Evolutionary conservation across 1,140 invertebrate genomes (phyloP), one percentile per base, ranked within the genome.

Genomic region (Hirudo medicinalis): DNA sequence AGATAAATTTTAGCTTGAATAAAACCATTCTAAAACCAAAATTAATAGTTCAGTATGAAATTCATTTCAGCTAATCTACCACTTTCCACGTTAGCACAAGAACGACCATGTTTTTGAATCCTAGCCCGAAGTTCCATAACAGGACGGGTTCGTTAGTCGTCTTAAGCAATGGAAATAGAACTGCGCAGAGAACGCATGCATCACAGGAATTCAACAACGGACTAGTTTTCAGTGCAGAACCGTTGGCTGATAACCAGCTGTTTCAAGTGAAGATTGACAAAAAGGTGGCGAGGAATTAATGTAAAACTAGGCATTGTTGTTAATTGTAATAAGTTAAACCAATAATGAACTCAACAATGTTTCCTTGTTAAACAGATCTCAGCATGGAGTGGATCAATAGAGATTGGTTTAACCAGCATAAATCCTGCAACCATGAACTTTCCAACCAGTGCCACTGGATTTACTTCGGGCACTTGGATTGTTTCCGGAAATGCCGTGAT

Each of bases 241-340:
- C 91, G 15, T 82, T 95, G 8, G 83, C 85, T 75, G 89, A 92
- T 79, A 89, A 93, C 84, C 85, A 89, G 75, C 82, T 92, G 55
- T 95, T 95, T 81, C 90, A 93, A 86, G 87, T 94, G 72, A 86
- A 87, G 76, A 91, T 94, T 76, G 90, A 92, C 77, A 89, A 88
- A 82, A 92, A 91, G 87, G 90, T 92, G 81, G 49, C 17, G 20
- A 67, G 68, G 20, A 20, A 69, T 71, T 49, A 72, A 69, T 22
- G n/a, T 22, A 13, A 29, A 4, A 5, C 27, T 25, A 25, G 9
- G 43, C 43, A 11, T 49, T 32, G 27, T n/a, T 69, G 49, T 15
- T 36, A 69, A 25, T 36, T 68, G 67, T 32, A 71, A 22, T 11
- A 54, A 22, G 43, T n/a, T 54, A 55, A 15, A 40, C 13, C 19